Conservation (phyloP, 2,113 vertebrate genomes). For the Megaceryle maxima region DNA sequence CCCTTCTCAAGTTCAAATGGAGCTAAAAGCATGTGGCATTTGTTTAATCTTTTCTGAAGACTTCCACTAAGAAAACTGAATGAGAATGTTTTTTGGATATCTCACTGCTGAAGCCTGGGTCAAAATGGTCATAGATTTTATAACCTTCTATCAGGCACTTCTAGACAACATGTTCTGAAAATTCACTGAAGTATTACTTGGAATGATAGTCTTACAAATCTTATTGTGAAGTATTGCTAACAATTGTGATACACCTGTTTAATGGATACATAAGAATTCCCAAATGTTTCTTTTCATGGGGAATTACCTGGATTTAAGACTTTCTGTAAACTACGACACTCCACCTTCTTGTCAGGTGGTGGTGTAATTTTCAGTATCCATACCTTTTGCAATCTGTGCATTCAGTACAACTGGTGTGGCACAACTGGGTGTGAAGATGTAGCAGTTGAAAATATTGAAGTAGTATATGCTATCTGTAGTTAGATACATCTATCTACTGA, state of each 20-base stretch:
- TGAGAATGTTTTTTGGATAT: not conserved
- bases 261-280: not conserved
- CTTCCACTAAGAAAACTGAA: not conserved
- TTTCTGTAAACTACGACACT: not conserved
- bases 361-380: not conserved
- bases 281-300: not conserved
- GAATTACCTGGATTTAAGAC: not conserved
- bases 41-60: not conserved
- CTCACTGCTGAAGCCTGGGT: not conserved
- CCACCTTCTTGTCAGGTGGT: not conserved
- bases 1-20: not conserved
- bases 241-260: not conserved
- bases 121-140: not conserved
- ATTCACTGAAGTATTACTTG: not conserved
- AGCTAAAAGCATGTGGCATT: not conserved
- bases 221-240: not conserved
- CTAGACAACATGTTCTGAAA: not conserved
- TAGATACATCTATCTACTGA: not conserved
- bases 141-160: not conserved
- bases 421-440: not conserved
- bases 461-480: not conserved
- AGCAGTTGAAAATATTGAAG: not conserved
- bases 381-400: not conserved
- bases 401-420: not conserved
- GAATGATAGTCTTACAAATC: not conserved